Evolutionary conservation across 2,888 invertebrate species (phyloP).

Genomic region (Apotomis capreana): DNA sequence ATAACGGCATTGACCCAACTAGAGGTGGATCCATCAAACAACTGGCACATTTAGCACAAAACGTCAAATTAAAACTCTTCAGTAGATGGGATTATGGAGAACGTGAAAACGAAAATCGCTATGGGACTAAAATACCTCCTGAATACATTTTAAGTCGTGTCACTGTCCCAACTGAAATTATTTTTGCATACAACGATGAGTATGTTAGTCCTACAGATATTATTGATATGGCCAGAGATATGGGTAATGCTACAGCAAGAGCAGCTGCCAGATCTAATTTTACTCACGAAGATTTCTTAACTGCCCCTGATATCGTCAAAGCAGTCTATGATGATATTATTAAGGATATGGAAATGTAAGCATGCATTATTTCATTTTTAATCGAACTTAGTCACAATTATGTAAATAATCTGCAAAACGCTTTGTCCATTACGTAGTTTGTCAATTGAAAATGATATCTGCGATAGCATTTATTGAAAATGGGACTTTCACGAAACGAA

Average conservation of each 20-base stretch:
- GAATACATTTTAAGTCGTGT: conserved; percentile 46
- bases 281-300: conserved; percentile 48
- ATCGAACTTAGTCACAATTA: no score
- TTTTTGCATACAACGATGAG: conserved; percentile 48
- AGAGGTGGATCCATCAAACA: conserved; percentile 50
- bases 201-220: conserved; percentile 48
- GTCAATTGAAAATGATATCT: no score
- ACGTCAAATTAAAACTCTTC: conserved; percentile 48
- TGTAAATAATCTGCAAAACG: no score
- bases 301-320: conserved; percentile 43
- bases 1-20: conserved; percentile 8
- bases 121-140: conserved; percentile 43
- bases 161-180: conserved; percentile 46
- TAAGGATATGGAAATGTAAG: conserved; percentile 37
- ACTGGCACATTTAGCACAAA: conserved; percentile 52
- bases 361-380: background rate
- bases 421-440: no score
- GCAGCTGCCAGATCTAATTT: conserved; percentile 46
- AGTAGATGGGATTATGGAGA: conserved; percentile 48
- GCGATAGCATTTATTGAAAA: no score
- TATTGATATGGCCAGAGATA: conserved; percentile 46
- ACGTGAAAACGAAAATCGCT: conserved; percentile 44
- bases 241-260: conserved; percentile 45
- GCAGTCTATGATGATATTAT: conserved; percentile 47
- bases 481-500: no score